Percentiles rank a stretch among this genome's conserved stretches.
These are phyloP conservation scores for Huso huso DNA, from an alignment of 2,797 vertebrate genomes.

Conservation along the genomic window DNA sequence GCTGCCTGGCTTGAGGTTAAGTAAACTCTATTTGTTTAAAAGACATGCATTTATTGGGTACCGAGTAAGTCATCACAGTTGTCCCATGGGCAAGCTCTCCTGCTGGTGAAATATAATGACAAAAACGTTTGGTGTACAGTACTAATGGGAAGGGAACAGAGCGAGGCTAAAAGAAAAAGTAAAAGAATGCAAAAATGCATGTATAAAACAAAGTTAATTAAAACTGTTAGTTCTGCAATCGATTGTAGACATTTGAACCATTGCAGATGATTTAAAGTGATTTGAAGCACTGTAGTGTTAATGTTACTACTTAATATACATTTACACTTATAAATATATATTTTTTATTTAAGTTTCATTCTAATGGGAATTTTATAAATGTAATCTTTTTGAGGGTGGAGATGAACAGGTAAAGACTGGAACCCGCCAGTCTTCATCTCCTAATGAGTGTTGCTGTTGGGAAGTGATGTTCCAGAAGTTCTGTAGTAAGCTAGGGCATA, in stretches of 20 bases:
- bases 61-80: background rate
- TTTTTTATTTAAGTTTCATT: too few relatives aligned
- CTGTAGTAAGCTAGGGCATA: background rate
- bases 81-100: background rate
- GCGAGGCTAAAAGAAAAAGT: background rate
- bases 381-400: too few relatives aligned
- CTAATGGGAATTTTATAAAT: too few relatives aligned
- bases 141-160: background rate
- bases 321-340: background rate
- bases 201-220: background rate
- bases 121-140: background rate
- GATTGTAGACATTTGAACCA: background rate
- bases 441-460: too few relatives aligned
- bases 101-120: background rate
- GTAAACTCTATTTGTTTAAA: background rate
- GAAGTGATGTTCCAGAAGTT: too few relatives aligned
- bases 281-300: background rate
- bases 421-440: too few relatives aligned
- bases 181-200: too few relatives aligned
- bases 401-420: too few relatives aligned
- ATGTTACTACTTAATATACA: background rate
- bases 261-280: background rate
- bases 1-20: background rate
- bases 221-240: background rate
- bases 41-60: background rate